Base-by-base conservation (phyloP, 1,140 invertebrate species). In the Musca vetustissima region DNA sequence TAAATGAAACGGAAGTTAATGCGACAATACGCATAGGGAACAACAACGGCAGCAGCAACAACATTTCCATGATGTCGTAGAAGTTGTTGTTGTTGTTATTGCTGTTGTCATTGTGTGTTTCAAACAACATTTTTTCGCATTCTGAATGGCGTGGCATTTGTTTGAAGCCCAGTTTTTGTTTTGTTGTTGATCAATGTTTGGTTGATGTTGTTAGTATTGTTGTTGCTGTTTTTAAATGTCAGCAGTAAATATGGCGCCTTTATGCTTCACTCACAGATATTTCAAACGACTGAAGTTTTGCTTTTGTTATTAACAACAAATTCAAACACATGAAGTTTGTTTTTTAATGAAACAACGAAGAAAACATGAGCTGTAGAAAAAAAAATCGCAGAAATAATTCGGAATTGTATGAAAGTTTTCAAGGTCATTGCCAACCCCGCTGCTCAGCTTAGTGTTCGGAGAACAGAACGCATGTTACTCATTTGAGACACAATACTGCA, bases 71-170 rank as follows among this genome's bases (percentile, higher is more conserved):
- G 36, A 57, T 4, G n/a, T n/a, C n/a, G n/a, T n/a, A n/a, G n/a
- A n/a, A n/a, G n/a, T n/a, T n/a, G n/a, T n/a, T n/a, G n/a, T n/a
- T n/a, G n/a, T n/a, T n/a, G n/a, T n/a, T n/a, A n/a, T 36, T 61
- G 57, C 32, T 36, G 59, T 64, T 64, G 59, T 64, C n/a, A 9
- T 25, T 64, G 15, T 64, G n/a, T 64, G 28, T 64, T 64, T 19
- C 28, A 47, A 47, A 47, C 25, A 47, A 64, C 11, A 8, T 36
- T 64, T 50, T 17, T 50, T n/a, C 19, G 3, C 17, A 49, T 64
- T 49, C 22, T 13, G 48, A 49, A 47, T 64, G 61, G n/a, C n/a
- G n/a, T n/a, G n/a, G 36, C 47, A 36, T 48, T 64, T 59, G 61
- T 57, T 57, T 22, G 21, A 19, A 64, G 9, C 28, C 28, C 3